Evolutionary conservation across 2,888 invertebrate genomes (phyloP).

Genomic region (Phengaris alcon): DNA sequence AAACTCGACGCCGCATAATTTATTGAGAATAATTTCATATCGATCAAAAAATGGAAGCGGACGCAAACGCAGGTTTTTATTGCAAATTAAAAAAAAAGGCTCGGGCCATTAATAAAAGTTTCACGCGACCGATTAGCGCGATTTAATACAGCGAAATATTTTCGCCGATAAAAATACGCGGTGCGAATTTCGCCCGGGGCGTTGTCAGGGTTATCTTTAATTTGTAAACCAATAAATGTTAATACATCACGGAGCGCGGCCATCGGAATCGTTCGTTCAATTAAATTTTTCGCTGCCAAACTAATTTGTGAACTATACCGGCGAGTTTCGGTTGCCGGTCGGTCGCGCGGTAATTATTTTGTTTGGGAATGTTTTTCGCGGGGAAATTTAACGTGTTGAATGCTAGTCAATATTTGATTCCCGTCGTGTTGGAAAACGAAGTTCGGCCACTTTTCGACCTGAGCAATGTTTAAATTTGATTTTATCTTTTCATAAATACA

Average conservation of each 20-base stretch:
- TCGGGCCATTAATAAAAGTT: constrained; percentile 50
- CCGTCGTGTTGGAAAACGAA: constrained; percentile 46
- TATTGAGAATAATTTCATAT: constrained; percentile 50
- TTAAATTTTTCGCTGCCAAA: constrained; percentile 69
- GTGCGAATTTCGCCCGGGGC: constrained; percentile 47
- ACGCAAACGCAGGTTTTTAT: constrained; percentile 46
- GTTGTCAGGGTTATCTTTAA: constrained; percentile 66
- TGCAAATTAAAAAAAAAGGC: constrained; percentile 45
- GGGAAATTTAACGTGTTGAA: constrained; percentile 68
- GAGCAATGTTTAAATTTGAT: constrained; percentile 57
- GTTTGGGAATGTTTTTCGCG: constrained; percentile 71
- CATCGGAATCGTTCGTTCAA: constrained; percentile 57
- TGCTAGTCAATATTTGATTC: constrained; percentile 72
- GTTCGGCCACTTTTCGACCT: constrained; percentile 49
- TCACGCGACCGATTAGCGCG: constrained; percentile 49
- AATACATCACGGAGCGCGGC: constrained; percentile 62
- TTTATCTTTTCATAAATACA: constrained; percentile 41
- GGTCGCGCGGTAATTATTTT: constrained; percentile 62
- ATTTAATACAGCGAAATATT: constrained; percentile 51
- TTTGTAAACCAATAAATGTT: constrained; percentile 78
- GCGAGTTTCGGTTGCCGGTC: constrained; percentile 56
- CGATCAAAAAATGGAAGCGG: constrained; percentile 43
- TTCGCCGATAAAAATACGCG: constrained; percentile 51
- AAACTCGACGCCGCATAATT: constrained; percentile 50
- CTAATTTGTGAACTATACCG: constrained; percentile 73